phyloP scores from a whole-genome alignment of 2,888 invertebrate species.

The Silvanus unidentatus region DNA sequence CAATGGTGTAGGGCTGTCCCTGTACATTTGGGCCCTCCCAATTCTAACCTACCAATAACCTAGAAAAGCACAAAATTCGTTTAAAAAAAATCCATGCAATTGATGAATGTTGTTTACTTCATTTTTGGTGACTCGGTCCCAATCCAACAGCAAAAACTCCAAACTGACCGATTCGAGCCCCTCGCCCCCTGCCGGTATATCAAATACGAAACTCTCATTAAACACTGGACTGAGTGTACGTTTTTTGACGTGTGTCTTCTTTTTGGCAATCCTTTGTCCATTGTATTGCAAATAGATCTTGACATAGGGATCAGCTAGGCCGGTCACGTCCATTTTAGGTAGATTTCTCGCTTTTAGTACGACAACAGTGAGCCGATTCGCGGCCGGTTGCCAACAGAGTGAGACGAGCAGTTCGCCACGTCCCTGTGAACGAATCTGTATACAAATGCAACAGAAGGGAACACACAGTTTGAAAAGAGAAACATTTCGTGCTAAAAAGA shows the following conservation, averaged over 20 bases:
- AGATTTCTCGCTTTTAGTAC: conserved; percentile 95
- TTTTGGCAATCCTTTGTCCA: conserved; percentile 96
- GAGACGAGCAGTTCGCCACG: conserved; percentile 94
- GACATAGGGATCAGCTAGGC: conserved; percentile 94
- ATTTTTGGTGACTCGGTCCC: conserved; percentile 98
- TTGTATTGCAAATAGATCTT: conserved; percentile 96
- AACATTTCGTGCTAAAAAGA: not conserved
- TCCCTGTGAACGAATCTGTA: conserved; percentile 83
- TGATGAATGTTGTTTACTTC: conserved; percentile 57
- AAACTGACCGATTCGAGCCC: conserved; percentile 77
- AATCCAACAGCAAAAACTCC: conserved; percentile 86
- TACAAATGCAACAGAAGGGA: conserved; percentile 3
- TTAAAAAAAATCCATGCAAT: conserved; percentile 6
- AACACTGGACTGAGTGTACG: conserved; percentile 96
- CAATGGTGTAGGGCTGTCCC: conserved; percentile 89
- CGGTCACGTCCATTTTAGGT: conserved; percentile 97
- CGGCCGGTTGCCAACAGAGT: conserved; percentile 96
- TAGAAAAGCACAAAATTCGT: conserved; percentile 44
- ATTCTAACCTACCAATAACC: conserved; percentile 93
- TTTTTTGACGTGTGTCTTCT: conserved; percentile 98
- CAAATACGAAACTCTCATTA: conserved; percentile 98
- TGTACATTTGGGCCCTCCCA: conserved; percentile 75
- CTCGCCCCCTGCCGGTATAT: conserved; percentile 68
- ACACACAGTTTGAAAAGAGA: not conserved
- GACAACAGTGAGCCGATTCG: conserved; percentile 91